These are phyloP conservation scores for Hyposmocoma kahamanoa DNA, from an alignment of 1,140 invertebrate species.

Conservation along the genomic window DNA sequence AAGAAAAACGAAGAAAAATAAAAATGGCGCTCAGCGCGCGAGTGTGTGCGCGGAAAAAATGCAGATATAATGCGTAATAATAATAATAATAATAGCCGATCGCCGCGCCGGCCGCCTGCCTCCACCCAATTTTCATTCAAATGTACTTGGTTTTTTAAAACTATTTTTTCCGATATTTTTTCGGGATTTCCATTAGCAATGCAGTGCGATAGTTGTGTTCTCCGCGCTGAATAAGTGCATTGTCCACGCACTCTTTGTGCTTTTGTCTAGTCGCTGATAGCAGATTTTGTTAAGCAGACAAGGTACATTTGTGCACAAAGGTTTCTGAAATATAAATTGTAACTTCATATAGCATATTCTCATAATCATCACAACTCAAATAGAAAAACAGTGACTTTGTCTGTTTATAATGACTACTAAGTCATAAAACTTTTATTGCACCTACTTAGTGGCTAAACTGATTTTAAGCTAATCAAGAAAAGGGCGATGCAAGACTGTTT, in stretches of 20 bases:
- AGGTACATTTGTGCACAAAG: too few relatives aligned
- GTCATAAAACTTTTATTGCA: too few relatives aligned
- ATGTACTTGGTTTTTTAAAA: constrained; percentile 63
- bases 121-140: constrained; percentile 70
- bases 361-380: too few relatives aligned
- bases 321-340: too few relatives aligned
- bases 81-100: constrained; percentile 72
- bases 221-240: constrained; percentile 34
- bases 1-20: constrained; percentile 63
- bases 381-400: too few relatives aligned
- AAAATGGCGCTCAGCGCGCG: constrained; percentile 55
- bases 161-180: constrained; percentile 60
- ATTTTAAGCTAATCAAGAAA: too few relatives aligned
- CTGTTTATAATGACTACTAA: too few relatives aligned
- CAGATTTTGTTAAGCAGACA: not conserved
- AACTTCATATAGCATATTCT: too few relatives aligned
- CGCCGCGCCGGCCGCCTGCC: constrained; percentile 47
- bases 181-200: constrained; percentile 65
- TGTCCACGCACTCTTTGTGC: constrained; percentile 21
- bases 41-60: constrained; percentile 66
- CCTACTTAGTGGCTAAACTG: too few relatives aligned
- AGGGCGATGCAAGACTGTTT: too few relatives aligned
- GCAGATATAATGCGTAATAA: constrained; percentile 72
- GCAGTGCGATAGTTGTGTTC: constrained; percentile 41
- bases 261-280: not conserved